These are phyloP conservation scores for Rhodeus uyekii DNA, from an alignment of 2,797 vertebrate species.

Conservation along the genomic window DNA sequence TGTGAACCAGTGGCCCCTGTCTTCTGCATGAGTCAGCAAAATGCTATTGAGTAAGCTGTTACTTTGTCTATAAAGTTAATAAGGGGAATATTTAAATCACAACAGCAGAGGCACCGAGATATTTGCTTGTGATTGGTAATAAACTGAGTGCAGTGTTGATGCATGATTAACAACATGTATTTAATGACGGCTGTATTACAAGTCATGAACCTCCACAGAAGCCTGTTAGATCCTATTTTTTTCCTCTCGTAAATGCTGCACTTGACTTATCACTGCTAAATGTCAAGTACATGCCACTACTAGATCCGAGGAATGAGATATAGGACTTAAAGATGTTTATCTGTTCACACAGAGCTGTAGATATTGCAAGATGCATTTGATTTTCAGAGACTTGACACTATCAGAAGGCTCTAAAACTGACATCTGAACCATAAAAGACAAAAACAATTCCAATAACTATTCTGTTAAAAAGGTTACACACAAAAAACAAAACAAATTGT, in stretches of 20 bases:
- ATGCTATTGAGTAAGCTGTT: slow-evolving; percentile 46
- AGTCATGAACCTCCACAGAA: slow-evolving; percentile 32
- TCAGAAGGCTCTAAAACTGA: not conserved
- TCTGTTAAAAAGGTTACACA: not conserved
- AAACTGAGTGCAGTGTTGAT: slow-evolving; percentile 40
- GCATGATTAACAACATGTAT: slow-evolving; percentile 48
- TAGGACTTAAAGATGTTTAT: slow-evolving; percentile 33
- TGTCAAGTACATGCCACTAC: slow-evolving; percentile 50
- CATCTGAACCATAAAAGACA: not conserved
- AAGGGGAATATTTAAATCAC: slow-evolving; percentile 53
- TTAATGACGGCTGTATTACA: slow-evolving; percentile 38
- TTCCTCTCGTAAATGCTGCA: slow-evolving; percentile 32
- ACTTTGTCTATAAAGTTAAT: slow-evolving; percentile 54
- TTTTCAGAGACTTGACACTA: not conserved
- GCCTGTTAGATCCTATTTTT: slow-evolving; percentile 20
- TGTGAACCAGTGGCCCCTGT: slow-evolving; percentile 46
- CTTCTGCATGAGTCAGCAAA: slow-evolving; percentile 53
- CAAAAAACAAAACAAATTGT: not conserved
- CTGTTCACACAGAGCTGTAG: slow-evolving; percentile 16
- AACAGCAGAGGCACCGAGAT: slow-evolving; percentile 18
- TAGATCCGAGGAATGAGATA: slow-evolving; percentile 40
- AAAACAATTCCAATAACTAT: not conserved
- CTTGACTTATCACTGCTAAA: slow-evolving; percentile 45
- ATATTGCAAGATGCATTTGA: not conserved
- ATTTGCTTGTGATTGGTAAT: slow-evolving; percentile 44